Percentiles rank a stretch among this genome's conserved stretches.
These are phyloP conservation scores for Blera fallax DNA, from an alignment of 2,888 invertebrate genomes.

Conservation along the genomic window DNA sequence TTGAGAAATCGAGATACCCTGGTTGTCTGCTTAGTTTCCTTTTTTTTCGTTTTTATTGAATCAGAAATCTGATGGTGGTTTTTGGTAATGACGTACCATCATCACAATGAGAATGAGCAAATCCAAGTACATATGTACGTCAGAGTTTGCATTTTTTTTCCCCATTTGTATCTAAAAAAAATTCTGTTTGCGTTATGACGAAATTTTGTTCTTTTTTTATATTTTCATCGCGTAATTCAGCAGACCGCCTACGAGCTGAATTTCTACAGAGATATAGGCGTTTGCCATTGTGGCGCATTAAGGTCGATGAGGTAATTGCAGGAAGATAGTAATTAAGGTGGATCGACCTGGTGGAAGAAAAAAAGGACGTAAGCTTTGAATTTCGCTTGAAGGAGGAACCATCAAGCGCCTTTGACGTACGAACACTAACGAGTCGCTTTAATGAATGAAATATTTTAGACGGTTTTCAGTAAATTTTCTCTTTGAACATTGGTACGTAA, in stretches of 20 bases:
- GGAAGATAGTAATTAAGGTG: slow-evolving; percentile 4
- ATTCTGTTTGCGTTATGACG: slow-evolving; percentile 9
- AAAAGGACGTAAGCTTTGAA: not conserved
- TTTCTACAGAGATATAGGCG: not conserved
- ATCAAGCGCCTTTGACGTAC: not conserved
- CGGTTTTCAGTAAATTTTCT: not conserved
- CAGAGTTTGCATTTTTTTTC: not conserved
- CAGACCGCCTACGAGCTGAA: not conserved
- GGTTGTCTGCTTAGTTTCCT: slow-evolving; percentile 17
- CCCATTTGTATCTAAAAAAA: not conserved
- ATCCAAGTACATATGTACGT: not conserved
- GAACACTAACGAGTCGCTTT: not conserved
- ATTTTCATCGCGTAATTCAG: not conserved
- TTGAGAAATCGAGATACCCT: slow-evolving; percentile 27
- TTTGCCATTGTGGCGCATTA: not conserved
- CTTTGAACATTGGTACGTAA: not conserved
- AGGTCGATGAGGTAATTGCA: slow-evolving; percentile 8
- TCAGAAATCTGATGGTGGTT: not conserved
- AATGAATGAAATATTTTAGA: not conserved
- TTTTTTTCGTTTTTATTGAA: not conserved
- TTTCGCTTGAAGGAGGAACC: not conserved
- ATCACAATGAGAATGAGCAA: not conserved
- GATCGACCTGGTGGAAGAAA: not conserved
- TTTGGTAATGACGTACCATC: slow-evolving; percentile 13
- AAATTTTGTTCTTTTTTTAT: not conserved